Evolutionary conservation across 2,797 vertebrate genomes (phyloP), one percentile per base, ranked within the genome.

Genomic region (Parauchenoglanis ngamensis): DNA sequence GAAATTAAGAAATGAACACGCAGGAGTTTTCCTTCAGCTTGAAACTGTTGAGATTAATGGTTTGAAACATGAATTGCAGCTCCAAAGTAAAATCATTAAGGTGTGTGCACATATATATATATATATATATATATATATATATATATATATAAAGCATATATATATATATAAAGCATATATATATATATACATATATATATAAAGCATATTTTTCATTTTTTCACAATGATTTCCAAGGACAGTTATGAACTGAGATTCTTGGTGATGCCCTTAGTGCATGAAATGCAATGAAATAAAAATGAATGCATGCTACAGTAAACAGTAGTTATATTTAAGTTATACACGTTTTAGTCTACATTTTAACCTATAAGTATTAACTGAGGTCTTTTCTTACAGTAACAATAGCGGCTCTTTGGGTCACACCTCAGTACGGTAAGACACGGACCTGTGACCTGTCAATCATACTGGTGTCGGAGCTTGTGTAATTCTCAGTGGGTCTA

Each of bases 361-460:
- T 46, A 49, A 25, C 15, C 3, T 15, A 49, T 12, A 81, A 46
- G 13, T 63, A 81, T 63, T 81, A 83, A 83, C 28, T 23, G 63
- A 83, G 49, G 63, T 68, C 49, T 83, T 83, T 86, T 88, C 90
- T 85, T 88, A 88, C 89, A 89, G 86, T 87, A 84, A 88, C 79
- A 87, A 80, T 88, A 85, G 83, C 83, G 84, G 88, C 85, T 86
- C 86, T 87, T 88, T 90, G 82, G 86, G 84, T 89, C 86, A 75
- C 63, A 84, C 57, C 46, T 78, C 91, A 56, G 80, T 86, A 54
- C 86, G 91, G 91, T 92, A 90, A 92, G 91, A 86, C 25, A 52
- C 54, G 57, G 83, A 57, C 72, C 63, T 68, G 31, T 84, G 84
- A 78, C 23, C 49, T 75, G 80, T 57, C 70, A 63, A 59, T 72